Evolutionary conservation across 2,888 invertebrate genomes (phyloP), one percentile per base, ranked within the genome.

Genomic region (Slavum lentiscoides): DNA sequence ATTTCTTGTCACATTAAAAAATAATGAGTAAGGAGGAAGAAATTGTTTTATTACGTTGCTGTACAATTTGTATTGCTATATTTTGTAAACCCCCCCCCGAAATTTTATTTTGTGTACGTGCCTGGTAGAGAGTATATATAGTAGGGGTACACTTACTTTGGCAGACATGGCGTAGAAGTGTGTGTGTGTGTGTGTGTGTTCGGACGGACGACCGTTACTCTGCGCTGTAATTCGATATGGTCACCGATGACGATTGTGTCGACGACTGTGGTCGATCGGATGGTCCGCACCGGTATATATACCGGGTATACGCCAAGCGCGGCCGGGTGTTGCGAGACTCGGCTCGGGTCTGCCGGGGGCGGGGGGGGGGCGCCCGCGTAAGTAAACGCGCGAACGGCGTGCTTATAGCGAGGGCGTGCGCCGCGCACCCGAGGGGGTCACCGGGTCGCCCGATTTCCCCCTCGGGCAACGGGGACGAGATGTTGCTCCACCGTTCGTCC

Each of bases 61-160:
- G n/a, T n/a, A n/a, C n/a, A n/a, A n/a, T n/a, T n/a, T n/a, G n/a
- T n/a, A n/a, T n/a, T n/a, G n/a, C n/a, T n/a, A n/a, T n/a, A n/a
- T n/a, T n/a, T n/a, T n/a, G n/a, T n/a, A n/a, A n/a, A n/a, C n/a
- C n/a, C n/a, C n/a, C n/a, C n/a, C n/a, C n/a, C n/a, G n/a, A n/a
- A n/a, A n/a, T n/a, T n/a, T n/a, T n/a, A n/a, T n/a, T n/a, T n/a
- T n/a, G n/a, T n/a, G n/a, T n/a, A n/a, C n/a, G n/a, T n/a, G n/a
- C n/a, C n/a, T n/a, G n/a, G n/a, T n/a, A 5, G 53, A 5, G 15
- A 13, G 17, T 53, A 53, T 2, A 49, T 21, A 11, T n/a, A n/a
- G n/a, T n/a, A n/a, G n/a, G n/a, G n/a, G 21, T 30, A n/a, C 23
- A 80, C 80, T 80, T 43, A 80, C 80, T 72, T 80, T 80, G 23